Evolutionary conservation across 2,797 vertebrate genomes (phyloP).

Genomic region (Chaetophractus vellerosus): DNA sequence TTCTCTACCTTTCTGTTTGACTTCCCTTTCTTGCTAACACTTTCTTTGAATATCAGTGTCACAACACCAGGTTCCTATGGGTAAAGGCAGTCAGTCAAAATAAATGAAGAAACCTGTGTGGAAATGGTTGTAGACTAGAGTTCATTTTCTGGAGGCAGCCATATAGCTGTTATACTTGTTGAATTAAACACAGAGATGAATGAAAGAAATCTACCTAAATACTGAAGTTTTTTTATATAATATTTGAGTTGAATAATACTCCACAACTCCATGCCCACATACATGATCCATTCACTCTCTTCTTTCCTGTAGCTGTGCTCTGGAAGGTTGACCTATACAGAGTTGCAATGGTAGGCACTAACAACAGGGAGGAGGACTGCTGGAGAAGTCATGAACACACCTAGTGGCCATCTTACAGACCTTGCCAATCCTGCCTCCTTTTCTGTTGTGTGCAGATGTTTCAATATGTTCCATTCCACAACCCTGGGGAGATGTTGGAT

Average conservation of each 20-base stretch:
- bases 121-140: background rate
- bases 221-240: background rate
- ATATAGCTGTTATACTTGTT: background rate
- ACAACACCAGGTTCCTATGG: background rate
- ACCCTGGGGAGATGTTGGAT: no score
- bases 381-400: no score
- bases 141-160: background rate
- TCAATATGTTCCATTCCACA: no score
- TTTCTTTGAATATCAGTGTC: background rate
- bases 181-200: background rate
- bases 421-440: no score
- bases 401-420: no score
- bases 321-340: background rate
- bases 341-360: background rate
- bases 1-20: background rate
- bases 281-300: background rate
- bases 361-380: background rate
- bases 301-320: background rate
- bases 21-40: background rate
- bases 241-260: background rate
- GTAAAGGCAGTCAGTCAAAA: background rate
- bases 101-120: background rate
- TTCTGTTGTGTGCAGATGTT: no score
- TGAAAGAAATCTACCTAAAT: background rate
- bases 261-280: no score